A percentile compares a stretch with the other conserved stretches of the same genome.
These are phyloP conservation scores for Mirza zaza DNA, from an alignment of 2,113 vertebrate species.

Conservation along the genomic window DNA sequence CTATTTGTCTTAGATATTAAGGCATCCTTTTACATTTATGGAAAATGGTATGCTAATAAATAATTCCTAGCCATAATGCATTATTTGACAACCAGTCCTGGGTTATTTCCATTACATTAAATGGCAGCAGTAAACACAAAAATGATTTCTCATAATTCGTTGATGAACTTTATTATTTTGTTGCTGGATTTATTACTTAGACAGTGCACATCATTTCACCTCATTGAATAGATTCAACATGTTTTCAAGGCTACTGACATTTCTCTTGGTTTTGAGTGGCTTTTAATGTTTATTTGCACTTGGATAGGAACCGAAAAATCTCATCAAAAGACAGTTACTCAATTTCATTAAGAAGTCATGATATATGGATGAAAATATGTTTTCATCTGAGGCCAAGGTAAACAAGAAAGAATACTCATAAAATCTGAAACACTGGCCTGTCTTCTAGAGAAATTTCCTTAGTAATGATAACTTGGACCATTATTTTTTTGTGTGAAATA, in stretches of 20 bases:
- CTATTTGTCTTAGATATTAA: conserved; percentile 41
- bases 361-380: not conserved
- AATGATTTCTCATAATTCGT: conserved; percentile 18
- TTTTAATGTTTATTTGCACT: conserved; percentile 55
- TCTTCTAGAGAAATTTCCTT: conserved; percentile 20
- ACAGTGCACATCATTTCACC: not conserved
- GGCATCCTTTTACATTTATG: conserved; percentile 26
- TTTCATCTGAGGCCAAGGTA: conserved; percentile 21
- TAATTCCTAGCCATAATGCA: not conserved
- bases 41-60: conserved; percentile 16
- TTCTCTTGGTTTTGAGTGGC: conserved; percentile 25
- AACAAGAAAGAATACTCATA: not conserved
- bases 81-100: not conserved
- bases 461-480: not conserved
- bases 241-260: conserved; percentile 57
- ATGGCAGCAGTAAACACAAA: conserved; percentile 20
- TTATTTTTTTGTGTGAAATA: conserved; percentile 38
- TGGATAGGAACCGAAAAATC: conserved; percentile 22
- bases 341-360: not conserved
- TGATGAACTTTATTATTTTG: conserved; percentile 56
- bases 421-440: not conserved
- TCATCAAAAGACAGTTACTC: conserved; percentile 9
- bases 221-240: conserved; percentile 39
- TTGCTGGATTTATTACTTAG: conserved; percentile 47
- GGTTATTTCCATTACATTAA: conserved; percentile 25